phyloP scores from a whole-genome alignment of 2,113 vertebrate genomes.

The Sciurus niger region DNA sequence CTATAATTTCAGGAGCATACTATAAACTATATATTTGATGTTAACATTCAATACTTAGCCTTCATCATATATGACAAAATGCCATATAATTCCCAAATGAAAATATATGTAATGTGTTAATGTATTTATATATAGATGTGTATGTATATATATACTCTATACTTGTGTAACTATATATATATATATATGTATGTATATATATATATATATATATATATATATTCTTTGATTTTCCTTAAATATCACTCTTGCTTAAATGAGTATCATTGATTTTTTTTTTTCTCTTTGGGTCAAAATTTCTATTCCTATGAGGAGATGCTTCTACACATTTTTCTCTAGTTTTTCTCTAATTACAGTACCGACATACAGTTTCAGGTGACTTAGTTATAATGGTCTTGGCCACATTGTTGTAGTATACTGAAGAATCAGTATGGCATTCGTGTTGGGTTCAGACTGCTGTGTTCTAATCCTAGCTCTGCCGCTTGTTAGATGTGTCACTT shows the following conservation, averaged over 20 bases:
- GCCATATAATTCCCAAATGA: background rate
- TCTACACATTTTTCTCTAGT: background rate
- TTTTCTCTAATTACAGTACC: background rate
- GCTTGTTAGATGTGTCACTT: background rate
- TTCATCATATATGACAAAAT: background rate
- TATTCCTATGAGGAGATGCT: background rate
- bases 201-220: background rate
- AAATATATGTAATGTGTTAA: background rate
- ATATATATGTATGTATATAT: background rate
- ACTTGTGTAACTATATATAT: background rate
- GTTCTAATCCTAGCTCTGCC: background rate
- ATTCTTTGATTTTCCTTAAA: background rate
- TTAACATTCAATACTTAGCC: background rate
- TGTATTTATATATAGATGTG: background rate
- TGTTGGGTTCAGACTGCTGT: background rate
- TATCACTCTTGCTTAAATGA: background rate
- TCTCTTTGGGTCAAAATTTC: background rate
- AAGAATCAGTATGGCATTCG: background rate
- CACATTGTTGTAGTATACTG: background rate
- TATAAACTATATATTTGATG: background rate
- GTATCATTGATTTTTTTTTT: background rate
- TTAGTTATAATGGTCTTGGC: background rate
- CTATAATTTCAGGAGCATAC: background rate
- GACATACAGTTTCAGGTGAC: background rate
- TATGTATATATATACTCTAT: background rate